Evolutionary conservation across 2,888 invertebrate species (phyloP), one percentile per base, ranked within the genome.

Genomic region (Tiliacea aurago): DNA sequence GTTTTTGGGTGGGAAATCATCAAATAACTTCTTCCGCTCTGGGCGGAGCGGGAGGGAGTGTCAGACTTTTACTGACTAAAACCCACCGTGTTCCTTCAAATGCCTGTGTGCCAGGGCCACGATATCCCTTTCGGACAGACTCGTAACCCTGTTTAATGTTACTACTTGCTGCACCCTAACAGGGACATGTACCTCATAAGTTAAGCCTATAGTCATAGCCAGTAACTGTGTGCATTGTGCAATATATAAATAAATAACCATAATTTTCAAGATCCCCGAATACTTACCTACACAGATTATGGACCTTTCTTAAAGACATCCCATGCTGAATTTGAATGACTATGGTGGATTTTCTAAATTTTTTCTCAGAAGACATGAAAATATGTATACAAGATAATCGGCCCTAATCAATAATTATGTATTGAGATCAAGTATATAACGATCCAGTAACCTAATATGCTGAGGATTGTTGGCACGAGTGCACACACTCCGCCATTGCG

Each of bases 381-480:
- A 63, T 58, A 58, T 49, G 28, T 28, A 28, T 2, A 41, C 28
- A 43, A 51, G 7, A 67, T 13, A 41, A n/a, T 37, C 63, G 73
- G 53, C 74, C 81, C 73, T 58, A 15, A 64, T 73, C 65, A 80
- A 51, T 75, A 80, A 51, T 75, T 81, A 84, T 84, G 86, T 84
- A 88, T 89, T 84, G 73, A 79, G 87, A 76, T 63, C 89, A 84
- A 84, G 73, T 81, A 72, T 65, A 74, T 70, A 72, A 75, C 74
- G 69, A 62, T 70, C 72, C 67, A 79, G 63, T 85, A 71, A 83
- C 83, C 83, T 81, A 81, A 83, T 80, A 84, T 71, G 56, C 56
- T 41, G 47, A 45, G 62, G 58, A 83, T 73, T 79, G 88, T 90
- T 90, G 88, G 85, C 87, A 86, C 86, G 83, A 76, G 83, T 84